These are phyloP conservation scores for Drosophila meridionalis DNA, from an alignment of 2,888 invertebrate genomes.

Conservation along the genomic window DNA sequence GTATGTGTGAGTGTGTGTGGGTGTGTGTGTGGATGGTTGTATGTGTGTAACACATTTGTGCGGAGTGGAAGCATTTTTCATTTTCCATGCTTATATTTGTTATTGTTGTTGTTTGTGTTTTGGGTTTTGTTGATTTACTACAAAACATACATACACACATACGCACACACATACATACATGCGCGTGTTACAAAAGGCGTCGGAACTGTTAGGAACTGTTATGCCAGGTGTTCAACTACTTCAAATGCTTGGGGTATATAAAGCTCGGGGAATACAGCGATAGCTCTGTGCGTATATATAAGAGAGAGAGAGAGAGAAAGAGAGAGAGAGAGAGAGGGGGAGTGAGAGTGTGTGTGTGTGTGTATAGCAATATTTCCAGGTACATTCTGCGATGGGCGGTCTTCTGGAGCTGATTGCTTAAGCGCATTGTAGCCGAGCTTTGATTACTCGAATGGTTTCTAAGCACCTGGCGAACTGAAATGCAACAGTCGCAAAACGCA, in stretches of 20 bases:
- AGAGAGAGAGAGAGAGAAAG: no score
- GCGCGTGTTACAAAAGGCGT: conserved; percentile 16
- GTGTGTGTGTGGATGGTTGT: conserved; percentile 12
- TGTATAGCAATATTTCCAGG: conserved; percentile 4
- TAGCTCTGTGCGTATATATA: conserved; percentile 1
- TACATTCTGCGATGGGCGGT: not conserved
- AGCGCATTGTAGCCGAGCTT: conserved; percentile 69
- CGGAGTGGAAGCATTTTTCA: conserved; percentile 50
- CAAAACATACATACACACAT: not conserved
- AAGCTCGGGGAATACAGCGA: conserved; percentile 12
- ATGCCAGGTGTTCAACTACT: conserved; percentile 66
- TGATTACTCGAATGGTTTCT: conserved; percentile 76
- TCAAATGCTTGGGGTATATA: conserved; percentile 18
- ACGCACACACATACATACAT: conserved; percentile 9
- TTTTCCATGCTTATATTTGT: conserved; percentile 48
- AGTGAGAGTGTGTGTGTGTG: not conserved
- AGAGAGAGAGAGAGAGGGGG: no score
- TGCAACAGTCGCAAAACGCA: conserved; percentile 80
- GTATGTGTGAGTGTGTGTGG: conserved; percentile 10
- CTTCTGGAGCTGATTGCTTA: conserved; percentile 61
- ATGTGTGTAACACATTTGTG: conserved; percentile 42
- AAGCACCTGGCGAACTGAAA: conserved; percentile 67
- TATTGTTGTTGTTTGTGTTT: conserved; percentile 60
- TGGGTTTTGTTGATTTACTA: conserved; percentile 59
- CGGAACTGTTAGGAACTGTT: conserved; percentile 51